These are phyloP conservation scores for Drosophila orena DNA, from an alignment of 1,140 invertebrate species.

Conservation along the genomic window DNA sequence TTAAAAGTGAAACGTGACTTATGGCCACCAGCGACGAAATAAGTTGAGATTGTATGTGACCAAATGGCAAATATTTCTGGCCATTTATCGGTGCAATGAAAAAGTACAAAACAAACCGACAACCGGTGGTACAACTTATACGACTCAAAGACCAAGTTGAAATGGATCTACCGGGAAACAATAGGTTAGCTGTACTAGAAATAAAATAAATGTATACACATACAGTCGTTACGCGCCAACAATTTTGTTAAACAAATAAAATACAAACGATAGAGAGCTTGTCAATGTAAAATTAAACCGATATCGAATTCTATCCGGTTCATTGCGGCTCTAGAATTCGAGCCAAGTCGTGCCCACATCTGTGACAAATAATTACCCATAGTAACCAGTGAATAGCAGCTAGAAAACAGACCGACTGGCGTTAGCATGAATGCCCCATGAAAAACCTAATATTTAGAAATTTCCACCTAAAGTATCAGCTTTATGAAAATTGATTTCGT, in stretches of 20 bases:
- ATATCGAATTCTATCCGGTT: slow-evolving; percentile 7
- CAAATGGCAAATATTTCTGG: slow-evolving; percentile 60
- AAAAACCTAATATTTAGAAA: too few relatives aligned
- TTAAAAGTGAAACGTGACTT: slow-evolving; percentile 56
- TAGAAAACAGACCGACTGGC: too few relatives aligned
- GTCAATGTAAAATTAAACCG: slow-evolving; percentile 28
- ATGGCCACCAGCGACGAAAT: slow-evolving; percentile 30
- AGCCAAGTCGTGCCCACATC: slow-evolving; percentile 13
- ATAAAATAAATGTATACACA: not conserved
- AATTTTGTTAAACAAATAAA: slow-evolving; percentile 23
- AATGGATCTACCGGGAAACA: slow-evolving; percentile 11
- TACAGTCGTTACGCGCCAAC: slow-evolving; percentile 41
- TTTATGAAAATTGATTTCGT: slow-evolving; percentile 41
- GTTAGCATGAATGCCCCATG: too few relatives aligned
- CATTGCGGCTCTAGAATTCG: slow-evolving; percentile 10
- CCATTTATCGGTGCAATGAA: slow-evolving; percentile 51
- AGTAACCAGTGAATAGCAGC: slow-evolving; percentile 2
- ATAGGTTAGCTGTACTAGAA: slow-evolving; percentile 18
- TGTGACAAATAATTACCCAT: not conserved
- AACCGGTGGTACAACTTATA: not conserved
- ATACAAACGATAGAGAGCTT: slow-evolving; percentile 9
- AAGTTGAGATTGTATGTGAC: slow-evolving; percentile 62
- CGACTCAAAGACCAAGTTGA: slow-evolving; percentile 18
- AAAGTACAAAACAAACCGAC: slow-evolving; percentile 11
- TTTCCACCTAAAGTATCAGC: not conserved